Evolutionary conservation across 2,888 invertebrate genomes (phyloP).

Genomic region (Heliconius erato): DNA sequence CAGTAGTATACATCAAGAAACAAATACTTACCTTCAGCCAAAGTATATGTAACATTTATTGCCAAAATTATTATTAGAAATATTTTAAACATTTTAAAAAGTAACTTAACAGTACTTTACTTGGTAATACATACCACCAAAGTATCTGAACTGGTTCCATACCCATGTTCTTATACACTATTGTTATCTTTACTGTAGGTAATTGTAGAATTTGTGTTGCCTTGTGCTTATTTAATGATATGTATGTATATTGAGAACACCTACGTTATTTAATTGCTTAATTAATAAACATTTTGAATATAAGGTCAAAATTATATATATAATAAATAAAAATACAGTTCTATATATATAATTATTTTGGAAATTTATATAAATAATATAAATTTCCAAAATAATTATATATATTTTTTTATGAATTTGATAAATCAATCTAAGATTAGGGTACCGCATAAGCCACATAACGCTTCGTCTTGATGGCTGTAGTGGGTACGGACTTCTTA

Average conservation of each 20-base stretch:
- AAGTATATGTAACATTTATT: background rate
- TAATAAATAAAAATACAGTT: too few relatives aligned
- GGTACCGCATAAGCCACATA: too few relatives aligned
- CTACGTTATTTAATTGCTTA: background rate
- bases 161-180: background rate
- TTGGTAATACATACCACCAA: background rate
- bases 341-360: too few relatives aligned
- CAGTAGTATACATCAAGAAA: background rate
- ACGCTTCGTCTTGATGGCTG: too few relatives aligned
- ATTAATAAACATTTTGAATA: background rate
- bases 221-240: background rate
- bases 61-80: background rate
- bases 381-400: too few relatives aligned
- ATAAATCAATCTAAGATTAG: too few relatives aligned
- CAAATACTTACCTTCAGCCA: background rate
- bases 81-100: conserved; percentile 1
- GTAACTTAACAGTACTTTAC: background rate
- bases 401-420: too few relatives aligned
- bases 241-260: background rate
- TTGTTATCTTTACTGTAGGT: background rate
- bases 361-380: too few relatives aligned
- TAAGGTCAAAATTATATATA: too few relatives aligned
- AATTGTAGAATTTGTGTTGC: background rate
- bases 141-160: background rate
- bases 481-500: too few relatives aligned